Base-by-base conservation (phyloP, 2,113 vertebrate genomes). In the Myotis yumanensis region DNA sequence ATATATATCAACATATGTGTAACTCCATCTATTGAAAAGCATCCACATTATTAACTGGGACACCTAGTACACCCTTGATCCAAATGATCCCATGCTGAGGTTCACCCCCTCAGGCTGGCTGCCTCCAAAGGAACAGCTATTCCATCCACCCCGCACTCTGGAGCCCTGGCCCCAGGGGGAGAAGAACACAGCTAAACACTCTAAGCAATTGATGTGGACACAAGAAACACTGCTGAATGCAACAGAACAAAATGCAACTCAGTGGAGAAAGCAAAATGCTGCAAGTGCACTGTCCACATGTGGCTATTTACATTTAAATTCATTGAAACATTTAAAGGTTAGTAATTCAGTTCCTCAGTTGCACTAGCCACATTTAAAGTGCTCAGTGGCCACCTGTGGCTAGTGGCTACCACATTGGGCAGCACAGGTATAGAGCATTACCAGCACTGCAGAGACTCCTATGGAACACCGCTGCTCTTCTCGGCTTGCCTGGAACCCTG, bases 1-100 rank as follows among this genome's bases (percentile, higher is more conserved):
- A 46, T 46, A 46, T 46, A 46, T 46, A 46, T 46, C 46, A 46
- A 46, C 46, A 46, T 46, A 46, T 46, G 46, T 46, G 46, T 46
- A 46, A 46, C 46, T 46, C 46, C 46, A 46, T 46, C 46, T 46
- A 46, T 46, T 46, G 46, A 46, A 46, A 46, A 46, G 11, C 46
- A 46, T 23, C 20, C 5, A 2, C 22, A 59, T 59, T 59, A 59
- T 59, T 59, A 59, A 59, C 57, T 2, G 22, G 57, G 23, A 59
- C 22, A 59, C 57, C 57, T 59, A 25, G 57, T 25, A 59, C 57
- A 59, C 23, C 8, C 64, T 80, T 17, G 6, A 7, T 69, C 48
- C 37, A 64, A 64, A 75, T 95, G 91, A 83, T 93, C 85, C 90
- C 80, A 68, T n/a, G 91, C 83, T 68, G 40, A 83, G 54, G 12